These are phyloP conservation scores for Nettapus auritus DNA, from an alignment of 2,113 vertebrate species.

Conservation along the genomic window DNA sequence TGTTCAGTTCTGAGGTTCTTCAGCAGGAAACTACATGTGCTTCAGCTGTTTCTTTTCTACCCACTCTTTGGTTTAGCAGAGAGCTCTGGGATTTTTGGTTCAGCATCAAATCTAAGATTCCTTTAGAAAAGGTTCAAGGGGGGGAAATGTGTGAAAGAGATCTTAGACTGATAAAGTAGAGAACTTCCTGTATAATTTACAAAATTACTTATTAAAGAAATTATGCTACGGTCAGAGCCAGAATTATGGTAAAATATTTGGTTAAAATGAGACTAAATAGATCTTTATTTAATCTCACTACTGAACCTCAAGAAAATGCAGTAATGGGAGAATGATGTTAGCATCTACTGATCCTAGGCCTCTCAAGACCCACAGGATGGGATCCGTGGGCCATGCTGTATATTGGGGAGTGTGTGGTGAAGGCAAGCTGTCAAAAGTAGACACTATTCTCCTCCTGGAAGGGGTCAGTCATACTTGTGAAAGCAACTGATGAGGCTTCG, in stretches of 20 bases:
- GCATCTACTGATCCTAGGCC: not conserved
- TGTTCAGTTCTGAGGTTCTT: not conserved
- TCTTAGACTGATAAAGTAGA: not conserved
- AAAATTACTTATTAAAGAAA: not conserved
- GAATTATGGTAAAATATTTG: not conserved
- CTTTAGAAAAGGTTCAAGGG: not conserved
- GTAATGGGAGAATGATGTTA: not conserved
- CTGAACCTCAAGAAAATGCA: not conserved
- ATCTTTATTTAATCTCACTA: not conserved
- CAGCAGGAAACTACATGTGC: not conserved
- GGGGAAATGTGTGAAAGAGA: not conserved
- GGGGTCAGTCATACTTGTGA: too few species aligned
- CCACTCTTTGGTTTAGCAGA: not conserved
- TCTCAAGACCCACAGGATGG: not conserved
- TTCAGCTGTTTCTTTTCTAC: not conserved
- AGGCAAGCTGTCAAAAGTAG: not conserved
- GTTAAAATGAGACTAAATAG: not conserved
- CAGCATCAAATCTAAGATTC: not conserved
- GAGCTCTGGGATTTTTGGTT: not conserved
- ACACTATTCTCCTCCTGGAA: not conserved
- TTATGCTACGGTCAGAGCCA: not conserved
- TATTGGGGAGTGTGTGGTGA: not conserved
- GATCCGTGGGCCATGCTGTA: not conserved
- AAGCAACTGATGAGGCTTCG: too few species aligned
- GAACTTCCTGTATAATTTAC: not conserved